Base-by-base conservation (phyloP, 2,797 vertebrate genomes). In the Schizopygopsis malacanthus region DNA sequence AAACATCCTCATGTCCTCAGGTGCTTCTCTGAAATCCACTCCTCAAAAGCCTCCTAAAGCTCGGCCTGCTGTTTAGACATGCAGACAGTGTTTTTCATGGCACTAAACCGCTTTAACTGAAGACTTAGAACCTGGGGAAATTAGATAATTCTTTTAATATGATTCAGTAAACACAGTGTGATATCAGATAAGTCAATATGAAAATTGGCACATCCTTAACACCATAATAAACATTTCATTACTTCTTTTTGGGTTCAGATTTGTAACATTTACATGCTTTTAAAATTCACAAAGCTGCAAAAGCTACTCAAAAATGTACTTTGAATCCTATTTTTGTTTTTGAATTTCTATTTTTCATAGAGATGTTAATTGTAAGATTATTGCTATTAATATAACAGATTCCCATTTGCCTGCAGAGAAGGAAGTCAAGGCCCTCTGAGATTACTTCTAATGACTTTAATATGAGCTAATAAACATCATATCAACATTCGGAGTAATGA, bases 1-100 rank as follows among this genome's bases (percentile, higher is more conserved):
- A 87, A 85, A 80, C 72, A 16, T 72, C 73, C 69, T 39, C 45
- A 81, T 43, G 18, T 47, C 83, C 81, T 83, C 63, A 50, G 77
- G 88, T 82, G 67, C 45, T 37, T 47, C 50, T 79, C 65, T 3
- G 9, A 82, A 61, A 47, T 56, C 47, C 73, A 11, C 16, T 39
- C n/a, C 50, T 22, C 70, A 50, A 82, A 82, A 77, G 7, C 13
- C 76, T 61, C 22, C 13, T 25, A 28, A 77, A 77, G 43, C 70
- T 63, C n/a, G 1, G 56, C 6, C 25, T 47, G 39, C 47, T 77
- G 22, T 70, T 84, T 45, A 84, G 73, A 56, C 69, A 69, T 78
- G 16, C 47, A 70, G 83, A 78, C 75, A 20, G 6, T 61, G 39
- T 80, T 85, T 73, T 79, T 71, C 6, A 61, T 45, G 25, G 20